Evolutionary conservation across 2,888 invertebrate species (phyloP), one percentile per base, ranked within the genome.

Genomic region (Temnothorax unifasciatus): DNA sequence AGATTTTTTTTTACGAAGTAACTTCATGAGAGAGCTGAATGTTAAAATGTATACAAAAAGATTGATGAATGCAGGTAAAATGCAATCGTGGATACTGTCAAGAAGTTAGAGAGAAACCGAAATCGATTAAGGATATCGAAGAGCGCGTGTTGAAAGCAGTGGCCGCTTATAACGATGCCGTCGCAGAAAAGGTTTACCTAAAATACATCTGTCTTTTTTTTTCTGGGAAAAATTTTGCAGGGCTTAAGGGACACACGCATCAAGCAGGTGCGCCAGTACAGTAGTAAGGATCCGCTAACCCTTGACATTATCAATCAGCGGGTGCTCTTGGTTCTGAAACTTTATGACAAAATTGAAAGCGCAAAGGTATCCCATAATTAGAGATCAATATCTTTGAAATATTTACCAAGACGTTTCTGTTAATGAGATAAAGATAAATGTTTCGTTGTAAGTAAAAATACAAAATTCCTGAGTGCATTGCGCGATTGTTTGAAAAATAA

Each of bases 341-440:
- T 99, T 92, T 99, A 98, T 96, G 99, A 99, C 96, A 99, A 99
- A 97, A 96, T 99, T 96, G 97, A 98, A 94, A 97, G 98, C 91
- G 96, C 97, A 93, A 98, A 99, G 98, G 99, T 99, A 98, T 96
- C 93, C 93, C 25, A 38, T 50, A 38, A 93, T 69, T 64, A 54
- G 21, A 69, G 25, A 77, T 61, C 21, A 50, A 50, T 18, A 50
- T 15, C 52, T 0, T 69, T n/a, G 41, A 81, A 76, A n/a, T 83
- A 66, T 54, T 76, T 82, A 82, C 50, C 44, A 84, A 83, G 75
- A 81, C 82, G 38, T 71, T 76, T 83, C 57, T 61, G 29, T 54
- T 29, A 29, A 29, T 29, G 0, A 3, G 29, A 29, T 29, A 29
- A 29, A 79, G 66, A 83, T 52, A 15, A 25, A 13, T 29, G 15